A percentile compares a stretch with the other conserved stretches of the same genome.
These are phyloP conservation scores for Rhombomys opimus DNA, from an alignment of 2,113 vertebrate genomes.

Conservation along the genomic window DNA sequence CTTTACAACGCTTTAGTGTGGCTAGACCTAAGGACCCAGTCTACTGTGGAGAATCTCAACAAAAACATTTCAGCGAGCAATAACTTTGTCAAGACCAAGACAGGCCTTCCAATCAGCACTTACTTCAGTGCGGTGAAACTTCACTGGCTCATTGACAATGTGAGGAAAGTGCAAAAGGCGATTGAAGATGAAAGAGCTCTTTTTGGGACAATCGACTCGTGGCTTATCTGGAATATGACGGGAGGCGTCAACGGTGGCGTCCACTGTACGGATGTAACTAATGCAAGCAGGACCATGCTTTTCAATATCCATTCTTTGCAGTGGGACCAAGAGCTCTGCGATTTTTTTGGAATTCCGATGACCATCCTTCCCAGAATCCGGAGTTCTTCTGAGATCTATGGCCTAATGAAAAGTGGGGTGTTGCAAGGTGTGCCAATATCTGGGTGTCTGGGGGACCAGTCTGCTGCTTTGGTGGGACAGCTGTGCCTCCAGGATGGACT, in stretches of 20 bases:
- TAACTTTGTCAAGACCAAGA: background rate
- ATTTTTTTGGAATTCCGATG: background rate
- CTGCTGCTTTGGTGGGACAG: constrained; percentile 36
- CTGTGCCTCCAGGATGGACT: background rate
- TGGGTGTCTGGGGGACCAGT: constrained; percentile 24
- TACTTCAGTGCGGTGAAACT: constrained; percentile 28
- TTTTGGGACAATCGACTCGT: background rate
- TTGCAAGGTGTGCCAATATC: background rate
- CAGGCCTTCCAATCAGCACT: constrained; percentile 28
- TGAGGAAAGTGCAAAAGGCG: background rate
- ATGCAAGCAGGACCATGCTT: constrained; percentile 97
- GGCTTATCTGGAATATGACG: constrained; percentile 92
- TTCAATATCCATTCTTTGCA: constrained; percentile 96
- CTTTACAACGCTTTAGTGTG: constrained; percentile 94
- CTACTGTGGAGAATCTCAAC: background rate
- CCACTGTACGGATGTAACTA: constrained; percentile 96
- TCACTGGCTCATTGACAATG: constrained; percentile 9
- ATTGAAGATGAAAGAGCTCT: background rate
- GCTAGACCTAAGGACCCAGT: constrained; percentile 39
- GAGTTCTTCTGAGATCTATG: constrained; percentile 44
- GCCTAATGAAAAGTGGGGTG: background rate
- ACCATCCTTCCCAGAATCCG: background rate
- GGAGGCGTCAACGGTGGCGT: constrained; percentile 93
- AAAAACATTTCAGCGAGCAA: background rate
- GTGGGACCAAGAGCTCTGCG: constrained; percentile 95